Conservation (phyloP, 2,888 invertebrate genomes). For the Phaedon cochleariae region DNA sequence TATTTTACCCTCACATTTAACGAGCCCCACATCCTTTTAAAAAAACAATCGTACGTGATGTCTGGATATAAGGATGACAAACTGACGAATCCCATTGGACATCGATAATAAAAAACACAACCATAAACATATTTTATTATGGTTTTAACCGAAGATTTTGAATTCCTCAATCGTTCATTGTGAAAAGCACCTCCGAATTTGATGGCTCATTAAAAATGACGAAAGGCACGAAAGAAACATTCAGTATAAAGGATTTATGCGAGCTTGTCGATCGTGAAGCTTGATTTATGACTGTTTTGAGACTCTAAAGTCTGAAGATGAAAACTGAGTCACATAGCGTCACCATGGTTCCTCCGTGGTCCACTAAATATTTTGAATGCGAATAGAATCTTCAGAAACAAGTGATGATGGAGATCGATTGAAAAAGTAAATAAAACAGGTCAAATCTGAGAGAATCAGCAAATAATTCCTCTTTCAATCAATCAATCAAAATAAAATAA, state of each 20-base stretch:
- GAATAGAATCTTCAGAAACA: no score
- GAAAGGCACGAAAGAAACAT: neutral
- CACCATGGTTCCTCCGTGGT: no score
- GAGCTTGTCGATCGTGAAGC: no score
- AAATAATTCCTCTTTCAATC: no score
- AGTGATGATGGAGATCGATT: no score
- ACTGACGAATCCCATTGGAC: neutral
- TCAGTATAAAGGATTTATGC: neutral
- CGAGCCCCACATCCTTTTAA: neutral
- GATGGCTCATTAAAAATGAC: neutral
- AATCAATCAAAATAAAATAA: no score
- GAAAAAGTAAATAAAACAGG: no score
- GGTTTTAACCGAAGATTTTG: neutral
- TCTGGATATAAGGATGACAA: neutral
- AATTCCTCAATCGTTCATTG: neutral
- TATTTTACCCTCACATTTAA: neutral
- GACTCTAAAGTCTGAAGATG: no score
- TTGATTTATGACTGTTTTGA: conserved; percentile 2
- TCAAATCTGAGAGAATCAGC: no score
- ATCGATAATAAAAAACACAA: neutral
- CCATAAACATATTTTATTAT: neutral
- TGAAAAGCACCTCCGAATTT: neutral
- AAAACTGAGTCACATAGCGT: no score
- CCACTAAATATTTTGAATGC: no score
- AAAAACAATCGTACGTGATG: neutral